A percentile compares a stretch with the other conserved stretches of the same genome.
Evolutionary conservation across 1,140 invertebrate species (phyloP).

Genomic region (Venustaconcha ellipsiformis): DNA sequence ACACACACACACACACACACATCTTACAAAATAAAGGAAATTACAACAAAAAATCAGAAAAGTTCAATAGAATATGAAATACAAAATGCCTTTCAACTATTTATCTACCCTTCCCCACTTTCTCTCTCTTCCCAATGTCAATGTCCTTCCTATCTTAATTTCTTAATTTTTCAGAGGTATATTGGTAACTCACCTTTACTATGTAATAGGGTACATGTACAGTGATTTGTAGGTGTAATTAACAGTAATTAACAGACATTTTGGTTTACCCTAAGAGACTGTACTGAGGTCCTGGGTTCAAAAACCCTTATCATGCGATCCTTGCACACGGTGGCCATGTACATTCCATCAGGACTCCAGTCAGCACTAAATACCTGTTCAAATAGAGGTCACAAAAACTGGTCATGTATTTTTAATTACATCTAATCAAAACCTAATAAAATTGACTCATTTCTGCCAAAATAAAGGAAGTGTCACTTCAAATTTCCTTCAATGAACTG

Average conservation of each 20-base stretch:
- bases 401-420: neutral
- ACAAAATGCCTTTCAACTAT: no score
- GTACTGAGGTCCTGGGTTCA: constrained; percentile 77
- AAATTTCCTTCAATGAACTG: neutral
- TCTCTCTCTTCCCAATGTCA: no score
- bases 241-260: neutral
- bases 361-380: constrained; percentile 85
- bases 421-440: neutral
- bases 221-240: neutral
- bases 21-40: no score
- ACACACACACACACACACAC: no score
- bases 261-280: constrained; percentile 73
- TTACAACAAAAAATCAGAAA: no score
- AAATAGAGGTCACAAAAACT: neutral
- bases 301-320: constrained; percentile 88
- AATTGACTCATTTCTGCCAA: neutral
- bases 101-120: no score
- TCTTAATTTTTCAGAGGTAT: no score
- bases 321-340: constrained; percentile 87
- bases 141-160: no score
- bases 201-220: neutral
- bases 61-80: no score
- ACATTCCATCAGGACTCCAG: constrained; percentile 90
- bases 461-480: neutral
- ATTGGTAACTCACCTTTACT: no score